A percentile compares a stretch with the other conserved stretches of the same genome.
phyloP scores from a whole-genome alignment of 2,888 invertebrate species.

The Sesia bembeciformis region DNA sequence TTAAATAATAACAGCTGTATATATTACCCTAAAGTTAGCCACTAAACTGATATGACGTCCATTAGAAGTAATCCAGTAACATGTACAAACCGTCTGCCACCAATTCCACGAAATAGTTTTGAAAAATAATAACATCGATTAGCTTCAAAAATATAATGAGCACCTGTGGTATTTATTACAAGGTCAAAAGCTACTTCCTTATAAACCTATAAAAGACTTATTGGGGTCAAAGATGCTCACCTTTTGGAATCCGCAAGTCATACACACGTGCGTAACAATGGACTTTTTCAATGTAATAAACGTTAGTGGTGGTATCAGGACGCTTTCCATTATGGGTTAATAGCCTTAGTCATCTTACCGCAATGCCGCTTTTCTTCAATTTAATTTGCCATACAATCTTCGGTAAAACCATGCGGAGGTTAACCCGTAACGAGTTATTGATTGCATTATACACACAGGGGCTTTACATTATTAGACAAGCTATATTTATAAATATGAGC shows the following conservation, averaged over 20 bases:
- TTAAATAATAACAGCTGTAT: too few species aligned
- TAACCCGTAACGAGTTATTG: conserved; percentile 5
- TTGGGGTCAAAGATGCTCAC: conserved; percentile 1
- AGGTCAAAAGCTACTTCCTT: too few species aligned
- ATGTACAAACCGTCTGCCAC: too few species aligned
- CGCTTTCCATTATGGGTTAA: conserved; percentile 12
- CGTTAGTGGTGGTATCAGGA: conserved; percentile 9
- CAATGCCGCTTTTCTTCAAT: conserved; percentile 45
- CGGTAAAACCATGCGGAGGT: conserved; percentile 1
- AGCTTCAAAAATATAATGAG: too few species aligned
- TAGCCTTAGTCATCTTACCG: conserved; percentile 50
- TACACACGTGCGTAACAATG: conserved; percentile 4
- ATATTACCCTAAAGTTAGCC: too few species aligned
- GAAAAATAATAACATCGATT: too few species aligned
- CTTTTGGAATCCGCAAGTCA: conserved; percentile 4
- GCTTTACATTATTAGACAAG: background rate
- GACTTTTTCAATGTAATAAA: conserved; percentile 9
- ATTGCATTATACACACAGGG: conserved; percentile 2
- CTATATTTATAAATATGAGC: too few species aligned
- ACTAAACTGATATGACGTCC: too few species aligned
- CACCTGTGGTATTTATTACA: too few species aligned
- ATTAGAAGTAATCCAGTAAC: too few species aligned
- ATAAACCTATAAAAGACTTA: too few species aligned
- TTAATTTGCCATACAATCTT: conserved; percentile 13
- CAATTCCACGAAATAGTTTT: too few species aligned